Base-by-base conservation (phyloP, 1,140 invertebrate genomes). In the Drosophila fuyamai region DNA sequence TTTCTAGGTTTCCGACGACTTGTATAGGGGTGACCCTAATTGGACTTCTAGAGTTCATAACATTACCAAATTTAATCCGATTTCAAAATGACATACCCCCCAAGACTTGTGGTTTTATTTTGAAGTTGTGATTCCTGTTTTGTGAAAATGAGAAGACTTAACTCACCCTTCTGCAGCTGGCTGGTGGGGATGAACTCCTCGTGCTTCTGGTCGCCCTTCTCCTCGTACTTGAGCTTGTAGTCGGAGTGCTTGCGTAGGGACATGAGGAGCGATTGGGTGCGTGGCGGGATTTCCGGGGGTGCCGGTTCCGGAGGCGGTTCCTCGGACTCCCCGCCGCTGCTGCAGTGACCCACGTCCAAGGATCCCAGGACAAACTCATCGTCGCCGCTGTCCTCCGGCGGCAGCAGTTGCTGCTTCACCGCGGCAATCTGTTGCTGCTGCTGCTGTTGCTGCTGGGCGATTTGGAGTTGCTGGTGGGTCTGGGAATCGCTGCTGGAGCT, bases 301-400 rank as follows among this genome's bases (percentile, higher is more conserved):
- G 95, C 95, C 32, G 95, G 95, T 76, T 95, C 95, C 12, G 95
- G 95, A 29, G 95, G 95, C 2, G 95, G 95, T 41, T 95, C 94
- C 57, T 95, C 94, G 36, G 94, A 93, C 29, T 80, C 76, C 0
- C 66, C 61, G 5, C 81, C 78, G 46, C 76, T 80, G 44, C 76
- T 76, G 66, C 50, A 47, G 29, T 36, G 43, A 13, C 54, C 60
- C 16, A 50, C 14, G n/a, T 68, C 41, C 14, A 51, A n/a, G 48
- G 48, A 16, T 1, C 53, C 47, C 63, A 44, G 16, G 5, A 46
- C 63, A 18, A 53, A 44, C 27, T 66, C 48, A 16, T 51, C 47
- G 48, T 50, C 61, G 29, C 55, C 44, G 36, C 55, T 60, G 18
- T 54, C 57, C 40, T 67, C 59, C 1, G 66, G 51, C 48, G 63